Evolutionary conservation across 2,113 vertebrate genomes (phyloP).

Genomic region (Agapornis roseicollis): DNA sequence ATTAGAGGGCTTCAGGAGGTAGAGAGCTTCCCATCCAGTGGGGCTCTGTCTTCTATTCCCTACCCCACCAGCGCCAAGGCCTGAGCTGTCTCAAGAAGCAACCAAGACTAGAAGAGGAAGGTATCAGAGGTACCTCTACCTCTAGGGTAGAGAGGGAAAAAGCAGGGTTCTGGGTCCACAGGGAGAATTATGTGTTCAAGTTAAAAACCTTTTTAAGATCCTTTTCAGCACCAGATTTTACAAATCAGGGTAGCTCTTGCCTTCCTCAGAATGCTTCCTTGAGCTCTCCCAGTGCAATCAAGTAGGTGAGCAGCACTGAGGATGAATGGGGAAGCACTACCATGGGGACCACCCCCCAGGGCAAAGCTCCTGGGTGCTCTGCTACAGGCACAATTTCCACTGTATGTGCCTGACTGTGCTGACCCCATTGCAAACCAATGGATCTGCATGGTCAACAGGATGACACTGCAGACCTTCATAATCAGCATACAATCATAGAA

Average conservation of each 20-base stretch:
- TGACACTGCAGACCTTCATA: neutral
- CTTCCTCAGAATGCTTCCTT: neutral
- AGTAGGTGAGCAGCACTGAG: neutral
- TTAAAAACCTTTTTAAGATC: neutral
- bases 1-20: neutral
- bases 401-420: too few species aligned
- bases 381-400: neutral
- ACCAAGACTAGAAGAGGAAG: neutral
- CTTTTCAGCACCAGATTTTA: neutral
- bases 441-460: accelerated
- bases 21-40: accelerated
- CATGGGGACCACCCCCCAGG: accelerated
- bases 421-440: neutral
- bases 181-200: neutral
- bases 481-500: neutral
- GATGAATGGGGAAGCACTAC: neutral
- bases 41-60: neutral
- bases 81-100: neutral
- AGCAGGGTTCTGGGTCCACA: neutral
- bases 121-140: neutral
- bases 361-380: neutral
- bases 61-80: neutral
- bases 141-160: neutral
- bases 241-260: neutral
- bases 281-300: neutral